A percentile compares a stretch with the other conserved stretches of the same genome.
These are phyloP conservation scores for Drosophila demipolita DNA, from an alignment of 2,888 invertebrate genomes.

Conservation along the genomic window DNA sequence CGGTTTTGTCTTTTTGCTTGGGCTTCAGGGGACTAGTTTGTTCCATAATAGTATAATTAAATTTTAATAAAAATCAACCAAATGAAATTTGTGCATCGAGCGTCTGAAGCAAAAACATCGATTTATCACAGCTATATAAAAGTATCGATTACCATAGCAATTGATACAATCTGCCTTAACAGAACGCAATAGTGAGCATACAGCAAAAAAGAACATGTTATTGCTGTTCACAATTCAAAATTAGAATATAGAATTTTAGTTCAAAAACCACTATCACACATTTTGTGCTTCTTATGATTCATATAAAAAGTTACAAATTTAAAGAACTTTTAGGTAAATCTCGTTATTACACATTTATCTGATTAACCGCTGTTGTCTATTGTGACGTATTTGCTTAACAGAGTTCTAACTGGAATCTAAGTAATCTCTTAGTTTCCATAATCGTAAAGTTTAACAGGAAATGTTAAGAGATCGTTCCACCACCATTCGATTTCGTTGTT, in stretches of 20 bases:
- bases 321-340: not conserved
- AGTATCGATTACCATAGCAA: constrained; percentile 10
- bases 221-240: not conserved
- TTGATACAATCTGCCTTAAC: constrained; percentile 8
- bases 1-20: constrained; percentile 59
- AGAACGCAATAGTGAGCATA: constrained; percentile 4
- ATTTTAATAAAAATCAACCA: constrained; percentile 27
- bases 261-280: not conserved
- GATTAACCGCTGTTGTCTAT: not conserved
- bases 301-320: not conserved
- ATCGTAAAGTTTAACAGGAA: constrained; percentile 7
- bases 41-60: constrained; percentile 57
- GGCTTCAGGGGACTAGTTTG: constrained; percentile 55
- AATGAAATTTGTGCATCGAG: constrained; percentile 46
- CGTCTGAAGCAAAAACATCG: constrained; percentile 46
- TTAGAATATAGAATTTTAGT: not conserved
- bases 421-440: not conserved
- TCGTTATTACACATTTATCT: not conserved
- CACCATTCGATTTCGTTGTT: constrained; percentile 12
- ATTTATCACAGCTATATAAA: constrained; percentile 6
- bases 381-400: not conserved
- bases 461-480: constrained; percentile 32
- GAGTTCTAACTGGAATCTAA: not conserved
- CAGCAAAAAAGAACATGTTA: not conserved
- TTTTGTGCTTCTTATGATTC: not conserved